phyloP scores from a whole-genome alignment of 1,140 invertebrate genomes.

The Asbolus verrucosus region DNA sequence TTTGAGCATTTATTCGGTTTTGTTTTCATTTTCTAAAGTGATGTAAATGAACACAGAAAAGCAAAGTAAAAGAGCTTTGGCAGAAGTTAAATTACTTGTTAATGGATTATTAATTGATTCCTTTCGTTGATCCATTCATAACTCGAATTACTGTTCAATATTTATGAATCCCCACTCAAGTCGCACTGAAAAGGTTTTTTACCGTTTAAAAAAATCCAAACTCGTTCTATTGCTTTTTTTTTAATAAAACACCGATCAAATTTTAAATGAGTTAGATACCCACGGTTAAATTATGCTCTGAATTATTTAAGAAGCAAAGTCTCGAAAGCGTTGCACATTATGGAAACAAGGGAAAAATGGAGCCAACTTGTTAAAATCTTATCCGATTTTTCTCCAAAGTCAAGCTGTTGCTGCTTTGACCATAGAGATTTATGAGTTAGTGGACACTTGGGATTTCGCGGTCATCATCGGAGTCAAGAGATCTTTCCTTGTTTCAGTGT shows the following conservation, averaged over 20 bases:
- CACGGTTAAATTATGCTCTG: conserved; percentile 2
- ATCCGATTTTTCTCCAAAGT: conserved; percentile 19
- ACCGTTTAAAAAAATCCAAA: background rate
- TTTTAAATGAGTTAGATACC: background rate
- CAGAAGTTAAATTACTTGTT: too few relatives aligned
- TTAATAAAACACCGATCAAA: conserved; percentile 26
- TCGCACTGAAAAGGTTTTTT: background rate
- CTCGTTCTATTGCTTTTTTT: background rate
- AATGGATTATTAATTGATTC: too few relatives aligned
- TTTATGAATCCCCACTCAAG: too few relatives aligned
- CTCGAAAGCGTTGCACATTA: conserved; percentile 11
- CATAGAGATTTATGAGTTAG: conserved; percentile 47
- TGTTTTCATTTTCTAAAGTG: too few relatives aligned
- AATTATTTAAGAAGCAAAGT: conserved; percentile 24
- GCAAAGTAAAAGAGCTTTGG: too few relatives aligned
- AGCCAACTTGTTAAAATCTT: conserved; percentile 31
- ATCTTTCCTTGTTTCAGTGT: conserved; percentile 20
- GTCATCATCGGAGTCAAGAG: conserved; percentile 38
- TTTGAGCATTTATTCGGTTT: too few relatives aligned
- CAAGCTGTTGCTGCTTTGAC: conserved; percentile 22
- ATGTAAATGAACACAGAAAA: too few relatives aligned
- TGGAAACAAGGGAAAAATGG: conserved; percentile 5
- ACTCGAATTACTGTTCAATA: too few relatives aligned
- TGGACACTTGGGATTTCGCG: conserved; percentile 44
- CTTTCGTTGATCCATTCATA: too few relatives aligned